phyloP scores from a whole-genome alignment of 2,888 invertebrate species.

The Cheilosia variabilis region DNA sequence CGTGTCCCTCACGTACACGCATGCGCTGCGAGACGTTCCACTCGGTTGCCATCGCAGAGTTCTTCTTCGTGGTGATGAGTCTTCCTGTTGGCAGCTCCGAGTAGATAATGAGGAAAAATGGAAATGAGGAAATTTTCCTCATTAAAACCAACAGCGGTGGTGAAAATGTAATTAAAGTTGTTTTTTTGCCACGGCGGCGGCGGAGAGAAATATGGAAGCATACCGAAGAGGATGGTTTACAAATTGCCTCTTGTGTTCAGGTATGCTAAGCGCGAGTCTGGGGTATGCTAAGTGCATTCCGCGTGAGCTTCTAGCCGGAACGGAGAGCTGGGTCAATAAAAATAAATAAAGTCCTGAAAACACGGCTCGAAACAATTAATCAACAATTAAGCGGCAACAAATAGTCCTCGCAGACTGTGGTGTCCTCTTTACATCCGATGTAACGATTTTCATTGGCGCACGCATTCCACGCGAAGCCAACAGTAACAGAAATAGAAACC shows the following conservation, averaged over 20 bases:
- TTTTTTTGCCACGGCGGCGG: background rate
- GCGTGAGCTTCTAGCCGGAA: slow-evolving; percentile 1
- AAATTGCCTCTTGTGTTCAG: slow-evolving; percentile 55
- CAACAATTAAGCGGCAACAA: slow-evolving; percentile 69
- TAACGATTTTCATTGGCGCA: slow-evolving; percentile 71
- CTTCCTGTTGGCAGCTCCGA: slow-evolving; percentile 41
- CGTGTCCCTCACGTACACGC: background rate
- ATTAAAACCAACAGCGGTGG: slow-evolving; percentile 64
- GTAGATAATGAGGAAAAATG: slow-evolving; percentile 55
- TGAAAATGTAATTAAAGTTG: slow-evolving; percentile 65
- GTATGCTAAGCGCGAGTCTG: slow-evolving; percentile 25
- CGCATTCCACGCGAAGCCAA: slow-evolving; percentile 57
- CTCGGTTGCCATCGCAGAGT: slow-evolving; percentile 43
- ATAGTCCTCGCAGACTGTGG: slow-evolving; percentile 44
- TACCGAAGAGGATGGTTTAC: slow-evolving; percentile 59
- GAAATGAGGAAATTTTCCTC: slow-evolving; percentile 67
- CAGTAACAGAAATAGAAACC: slow-evolving; percentile 74
- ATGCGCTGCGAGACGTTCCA: slow-evolving; percentile 42
- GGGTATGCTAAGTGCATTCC: slow-evolving; percentile 42
- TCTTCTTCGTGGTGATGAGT: slow-evolving; percentile 42
- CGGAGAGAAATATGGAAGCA: slow-evolving; percentile 49
- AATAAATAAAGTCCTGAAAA: background rate
- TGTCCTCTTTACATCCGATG: slow-evolving; percentile 54
- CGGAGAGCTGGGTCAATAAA: background rate
- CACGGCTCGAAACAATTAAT: slow-evolving; percentile 60